phyloP scores from a whole-genome alignment of 2,113 vertebrate species.

The Eclectus roratus region DNA sequence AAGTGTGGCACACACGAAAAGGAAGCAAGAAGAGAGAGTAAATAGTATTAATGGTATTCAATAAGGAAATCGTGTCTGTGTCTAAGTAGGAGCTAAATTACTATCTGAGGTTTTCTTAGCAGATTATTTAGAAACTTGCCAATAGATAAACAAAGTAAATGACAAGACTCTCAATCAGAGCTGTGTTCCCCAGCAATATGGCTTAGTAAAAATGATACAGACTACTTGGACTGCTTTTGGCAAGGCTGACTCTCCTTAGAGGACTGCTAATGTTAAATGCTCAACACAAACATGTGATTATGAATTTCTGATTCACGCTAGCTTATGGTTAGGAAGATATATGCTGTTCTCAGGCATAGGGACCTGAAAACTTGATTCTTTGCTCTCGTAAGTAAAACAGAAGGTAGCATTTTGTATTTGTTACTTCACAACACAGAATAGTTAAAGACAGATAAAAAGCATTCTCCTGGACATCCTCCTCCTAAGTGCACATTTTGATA shows the following conservation, averaged over 20 bases:
- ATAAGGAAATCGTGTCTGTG: slow-evolving; percentile 25
- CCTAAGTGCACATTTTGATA: not conserved
- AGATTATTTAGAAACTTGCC: slow-evolving; percentile 55
- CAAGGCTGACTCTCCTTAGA: not conserved
- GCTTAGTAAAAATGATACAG: slow-evolving; percentile 22
- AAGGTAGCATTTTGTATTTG: not conserved
- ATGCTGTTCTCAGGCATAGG: not conserved
- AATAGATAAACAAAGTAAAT: slow-evolving; percentile 46
- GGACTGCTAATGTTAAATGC: not conserved
- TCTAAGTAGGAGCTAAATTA: slow-evolving; percentile 46
- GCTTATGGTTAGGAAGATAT: not conserved
- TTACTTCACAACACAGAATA: not conserved
- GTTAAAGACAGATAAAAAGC: not conserved
- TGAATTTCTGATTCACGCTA: not conserved
- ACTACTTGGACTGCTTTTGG: not conserved
- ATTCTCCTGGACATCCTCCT: not conserved
- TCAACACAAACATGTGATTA: not conserved
- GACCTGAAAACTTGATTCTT: not conserved
- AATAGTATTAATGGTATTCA: slow-evolving; percentile 45
- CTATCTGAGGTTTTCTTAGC: slow-evolving; percentile 18
- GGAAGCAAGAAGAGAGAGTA: not conserved
- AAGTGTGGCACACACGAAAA: not conserved
- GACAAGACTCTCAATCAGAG: slow-evolving; percentile 42
- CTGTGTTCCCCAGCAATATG: not conserved
- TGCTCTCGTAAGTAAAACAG: not conserved